Percentiles rank a stretch among this genome's conserved stretches.
Evolutionary conservation across 2,113 vertebrate species (phyloP).

Genomic region (Alaudala cheleensis): DNA sequence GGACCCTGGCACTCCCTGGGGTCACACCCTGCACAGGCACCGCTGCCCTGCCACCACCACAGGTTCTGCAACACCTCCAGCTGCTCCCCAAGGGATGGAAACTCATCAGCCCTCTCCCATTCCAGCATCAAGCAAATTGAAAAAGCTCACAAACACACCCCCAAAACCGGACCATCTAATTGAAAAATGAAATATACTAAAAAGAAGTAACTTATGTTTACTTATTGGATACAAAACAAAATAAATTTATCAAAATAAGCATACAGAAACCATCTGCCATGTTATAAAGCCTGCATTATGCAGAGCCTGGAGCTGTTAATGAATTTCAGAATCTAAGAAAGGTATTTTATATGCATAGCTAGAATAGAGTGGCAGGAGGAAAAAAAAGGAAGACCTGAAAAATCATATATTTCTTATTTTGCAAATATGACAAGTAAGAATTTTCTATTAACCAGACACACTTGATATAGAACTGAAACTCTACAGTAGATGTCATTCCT

Average conservation of each 20-base stretch:
- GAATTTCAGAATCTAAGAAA: background rate
- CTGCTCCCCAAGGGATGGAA: background rate
- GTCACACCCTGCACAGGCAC: background rate
- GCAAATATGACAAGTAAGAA: background rate
- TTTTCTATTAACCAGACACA: background rate
- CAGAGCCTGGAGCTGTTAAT: background rate
- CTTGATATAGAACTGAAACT: background rate
- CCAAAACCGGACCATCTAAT: background rate
- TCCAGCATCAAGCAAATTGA: background rate
- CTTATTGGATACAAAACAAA: background rate
- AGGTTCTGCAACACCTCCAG: background rate
- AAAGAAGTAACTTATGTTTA: background rate
- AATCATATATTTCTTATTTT: background rate
- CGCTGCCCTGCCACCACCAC: background rate
- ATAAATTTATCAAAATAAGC: background rate
- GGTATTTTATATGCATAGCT: background rate
- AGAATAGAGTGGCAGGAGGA: background rate
- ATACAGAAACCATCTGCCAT: background rate
- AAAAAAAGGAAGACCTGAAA: background rate
- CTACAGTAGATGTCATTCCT: background rate
- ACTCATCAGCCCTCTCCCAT: background rate
- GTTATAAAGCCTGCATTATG: background rate
- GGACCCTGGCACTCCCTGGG: background rate
- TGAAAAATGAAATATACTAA: background rate
- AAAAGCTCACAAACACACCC: background rate